Evolutionary conservation across 2,797 vertebrate species (phyloP), one percentile per base, ranked within the genome.

Genomic region (Schizothorax lantsangensis): DNA sequence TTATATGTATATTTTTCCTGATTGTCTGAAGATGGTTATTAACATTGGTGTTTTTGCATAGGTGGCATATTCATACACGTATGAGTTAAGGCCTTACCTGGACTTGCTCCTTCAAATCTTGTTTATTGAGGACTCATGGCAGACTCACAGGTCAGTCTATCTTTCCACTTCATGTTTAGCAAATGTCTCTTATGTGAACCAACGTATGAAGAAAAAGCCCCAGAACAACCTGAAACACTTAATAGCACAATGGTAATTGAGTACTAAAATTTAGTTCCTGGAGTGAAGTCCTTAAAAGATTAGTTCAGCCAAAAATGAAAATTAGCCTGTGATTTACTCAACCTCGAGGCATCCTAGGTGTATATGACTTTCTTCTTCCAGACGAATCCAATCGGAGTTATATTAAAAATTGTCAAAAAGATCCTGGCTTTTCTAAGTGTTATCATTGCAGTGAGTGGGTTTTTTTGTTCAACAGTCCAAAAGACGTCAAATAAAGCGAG

Each of bases 11-110:
- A 4, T 36, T n/a, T n/a, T 23, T 6, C 23, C 1, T 73, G 0
- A 12, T 57, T 43, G 6, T 36, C n/a, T 83, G 6, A 33, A 23
- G 14, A 21, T 81, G 9, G 47, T 57, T 5, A n/a, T 36, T 40
- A 26, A 6, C 12, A 2, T 14, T 47, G 19, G 0, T 81, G 19
- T 83, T 82, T 88, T 38, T 91, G 75, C 87, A 69, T 91, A 99
- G 98, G 97, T 99, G 95, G 98, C 98, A 0, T 99, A 99, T 95
- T 99, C 98, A 45, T 99, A 99, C 83, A 99, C 98, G 0, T 99
- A 99, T 0, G 98, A 99, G 93, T 96, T 99, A 93, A 97, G 98
- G 94, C 98, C 98, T 94, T 99, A 99, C 80, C 95, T 99, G 95
- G 98, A 99, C 95, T 94, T 99, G 92, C 97, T 99, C 93, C 95